These are phyloP conservation scores for Recurvirostra avosetta DNA, from an alignment of 2,113 vertebrate genomes.

Conservation along the genomic window DNA sequence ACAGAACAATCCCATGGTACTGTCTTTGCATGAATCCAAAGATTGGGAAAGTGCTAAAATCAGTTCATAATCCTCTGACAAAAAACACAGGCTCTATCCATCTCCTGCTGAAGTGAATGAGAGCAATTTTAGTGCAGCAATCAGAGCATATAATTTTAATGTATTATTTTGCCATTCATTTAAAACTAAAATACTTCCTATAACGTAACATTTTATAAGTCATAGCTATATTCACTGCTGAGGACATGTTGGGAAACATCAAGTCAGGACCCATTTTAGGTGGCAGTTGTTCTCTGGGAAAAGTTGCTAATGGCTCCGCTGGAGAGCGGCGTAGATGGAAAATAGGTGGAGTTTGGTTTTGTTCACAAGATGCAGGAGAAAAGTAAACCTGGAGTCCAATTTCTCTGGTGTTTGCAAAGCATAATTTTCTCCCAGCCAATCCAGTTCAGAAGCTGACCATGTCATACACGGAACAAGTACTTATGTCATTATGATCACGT, in stretches of 20 bases:
- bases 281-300: background rate
- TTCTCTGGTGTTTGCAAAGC: background rate
- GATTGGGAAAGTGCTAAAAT: background rate
- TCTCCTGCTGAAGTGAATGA: background rate
- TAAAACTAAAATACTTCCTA: background rate
- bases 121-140: fast-evolving
- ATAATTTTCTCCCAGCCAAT: background rate
- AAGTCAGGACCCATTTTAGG: background rate
- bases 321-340: background rate
- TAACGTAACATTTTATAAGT: background rate
- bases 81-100: background rate
- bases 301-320: fast-evolving
- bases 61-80: background rate
- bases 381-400: background rate
- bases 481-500: background rate
- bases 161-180: background rate
- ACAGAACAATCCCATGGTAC: background rate
- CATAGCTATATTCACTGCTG: background rate
- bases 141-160: background rate
- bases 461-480: background rate
- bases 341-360: background rate
- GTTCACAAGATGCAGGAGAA: background rate
- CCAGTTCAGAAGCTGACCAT: background rate
- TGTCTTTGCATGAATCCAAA: background rate
- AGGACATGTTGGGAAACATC: background rate